Evolutionary conservation across 2,888 invertebrate genomes (phyloP), one percentile per base, ranked within the genome.

Genomic region (Oligia strigilis): DNA sequence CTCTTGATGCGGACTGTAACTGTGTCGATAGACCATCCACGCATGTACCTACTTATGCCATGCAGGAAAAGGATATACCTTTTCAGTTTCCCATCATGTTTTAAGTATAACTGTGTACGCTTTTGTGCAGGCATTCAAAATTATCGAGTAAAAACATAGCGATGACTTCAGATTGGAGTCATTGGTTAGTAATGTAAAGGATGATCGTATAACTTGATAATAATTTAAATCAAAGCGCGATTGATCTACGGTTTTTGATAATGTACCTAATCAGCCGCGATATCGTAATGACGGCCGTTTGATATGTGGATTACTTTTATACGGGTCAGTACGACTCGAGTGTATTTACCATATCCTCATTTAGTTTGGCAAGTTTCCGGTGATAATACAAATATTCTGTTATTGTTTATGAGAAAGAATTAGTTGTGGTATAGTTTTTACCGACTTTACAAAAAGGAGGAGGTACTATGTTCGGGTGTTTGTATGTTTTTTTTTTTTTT

Each of bases 201-300:
- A 81, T 78, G 84, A 86, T 81, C 84, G 78, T 67, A 72, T 73
- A 72, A 77, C 64, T 71, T 79, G 80, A 90, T 92, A 89, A 86
- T 71, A 78, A 80, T 72, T 83, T 62, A 93, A 93, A 93, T 92
- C 93, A 93, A 88, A 89, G 89, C 89, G 90, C 88, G 86, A 91
- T 91, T 88, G 89, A 92, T 92, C 87, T 86, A 77, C 81, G 87
- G 90, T 90, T 82, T 80, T 76, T 80, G 92, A 93, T 93, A 93
- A 91, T 77, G 85, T 80, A 73, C 78, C 71, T 93, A 92, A 93
- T 93, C 92, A 89, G 82, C 40, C 77, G 78, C 71, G 91, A 90
- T 93, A 93, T 88, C 86, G 80, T 79, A 88, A 89, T 91, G 90
- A 91, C 91, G 86, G 87, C 84, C 88, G 58, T 86, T 87, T 89